Evolutionary conservation across 2,113 vertebrate species (phyloP).

Genomic region (Amphiprion ocellaris): DNA sequence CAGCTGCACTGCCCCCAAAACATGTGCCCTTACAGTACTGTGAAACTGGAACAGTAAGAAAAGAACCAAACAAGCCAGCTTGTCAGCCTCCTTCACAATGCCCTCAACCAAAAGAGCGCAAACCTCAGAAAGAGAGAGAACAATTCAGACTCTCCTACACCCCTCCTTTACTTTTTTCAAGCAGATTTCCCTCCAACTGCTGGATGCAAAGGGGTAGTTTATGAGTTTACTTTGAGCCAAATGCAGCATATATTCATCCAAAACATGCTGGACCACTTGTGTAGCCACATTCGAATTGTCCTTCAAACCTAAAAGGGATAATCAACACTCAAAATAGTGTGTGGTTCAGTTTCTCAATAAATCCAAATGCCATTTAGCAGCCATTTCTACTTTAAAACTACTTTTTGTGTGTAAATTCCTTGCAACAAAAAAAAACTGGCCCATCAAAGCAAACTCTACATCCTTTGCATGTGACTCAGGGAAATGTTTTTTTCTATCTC

Average conservation of each 20-base stretch:
- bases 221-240: neutral
- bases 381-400: neutral
- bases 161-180: neutral
- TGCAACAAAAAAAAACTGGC: neutral
- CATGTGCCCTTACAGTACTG: constrained; percentile 64
- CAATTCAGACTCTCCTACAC: neutral
- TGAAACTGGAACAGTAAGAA: constrained; percentile 46
- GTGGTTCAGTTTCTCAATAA: constrained; percentile 1
- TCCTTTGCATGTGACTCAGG: constrained; percentile 13
- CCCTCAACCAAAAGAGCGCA: constrained; percentile 20
- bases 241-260: neutral
- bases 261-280: neutral
- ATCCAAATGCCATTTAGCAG: neutral
- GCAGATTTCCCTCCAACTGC: constrained; percentile 25
- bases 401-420: neutral
- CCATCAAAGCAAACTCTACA: constrained; percentile 16
- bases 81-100: constrained; percentile 63
- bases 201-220: neutral
- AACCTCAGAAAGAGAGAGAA: constrained; percentile 18
- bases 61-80: constrained; percentile 76
- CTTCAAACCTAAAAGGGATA: neutral
- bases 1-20: constrained; percentile 1
- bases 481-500: neutral
- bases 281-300: neutral
- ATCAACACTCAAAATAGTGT: constrained; percentile 1